A percentile compares a stretch with the other conserved stretches of the same genome.
These are phyloP conservation scores for Todiramphus chloris DNA, from an alignment of 2,113 vertebrate genomes.

Conservation along the genomic window DNA sequence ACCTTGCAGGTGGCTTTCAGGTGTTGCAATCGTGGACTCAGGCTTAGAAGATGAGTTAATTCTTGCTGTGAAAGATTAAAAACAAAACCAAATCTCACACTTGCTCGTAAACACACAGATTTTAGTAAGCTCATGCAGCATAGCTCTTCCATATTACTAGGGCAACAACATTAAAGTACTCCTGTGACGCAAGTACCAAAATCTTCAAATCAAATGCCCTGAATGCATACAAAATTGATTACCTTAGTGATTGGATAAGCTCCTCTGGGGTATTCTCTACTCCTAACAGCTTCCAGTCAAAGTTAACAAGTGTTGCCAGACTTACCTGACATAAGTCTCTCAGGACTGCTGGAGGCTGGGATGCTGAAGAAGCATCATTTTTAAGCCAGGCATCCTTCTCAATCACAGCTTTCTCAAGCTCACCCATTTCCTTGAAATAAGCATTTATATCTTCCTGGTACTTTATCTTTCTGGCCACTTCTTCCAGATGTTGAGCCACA, in stretches of 20 bases:
- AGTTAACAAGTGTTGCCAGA: background rate
- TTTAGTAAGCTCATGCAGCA: background rate
- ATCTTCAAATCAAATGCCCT: background rate
- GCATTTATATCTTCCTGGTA: slow-evolving; percentile 79
- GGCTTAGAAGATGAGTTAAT: slow-evolving; percentile 65
- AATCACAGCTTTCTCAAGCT: slow-evolving; percentile 74
- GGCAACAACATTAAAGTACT: background rate
- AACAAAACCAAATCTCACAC: background rate
- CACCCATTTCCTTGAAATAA: slow-evolving; percentile 77
- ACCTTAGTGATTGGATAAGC: background rate
- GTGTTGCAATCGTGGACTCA: slow-evolving; percentile 73
- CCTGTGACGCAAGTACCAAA: background rate
- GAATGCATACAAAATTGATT: background rate
- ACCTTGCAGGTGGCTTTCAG: slow-evolving; percentile 65
- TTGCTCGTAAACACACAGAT: background rate
- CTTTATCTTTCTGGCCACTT: slow-evolving; percentile 73
- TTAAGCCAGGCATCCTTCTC: slow-evolving; percentile 82
- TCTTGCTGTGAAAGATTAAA: slow-evolving; percentile 69
- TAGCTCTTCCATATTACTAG: background rate
- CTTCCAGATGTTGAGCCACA: slow-evolving; percentile 74
- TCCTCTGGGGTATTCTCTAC: background rate
- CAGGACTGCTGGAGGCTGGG: slow-evolving; percentile 55
- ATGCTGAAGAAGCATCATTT: background rate
- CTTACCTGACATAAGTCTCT: slow-evolving; percentile 84
- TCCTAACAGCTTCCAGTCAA: background rate